These are phyloP conservation scores for Probaryconus sp. DNA, from an alignment of 1,140 invertebrate genomes.

Conservation along the genomic window DNA sequence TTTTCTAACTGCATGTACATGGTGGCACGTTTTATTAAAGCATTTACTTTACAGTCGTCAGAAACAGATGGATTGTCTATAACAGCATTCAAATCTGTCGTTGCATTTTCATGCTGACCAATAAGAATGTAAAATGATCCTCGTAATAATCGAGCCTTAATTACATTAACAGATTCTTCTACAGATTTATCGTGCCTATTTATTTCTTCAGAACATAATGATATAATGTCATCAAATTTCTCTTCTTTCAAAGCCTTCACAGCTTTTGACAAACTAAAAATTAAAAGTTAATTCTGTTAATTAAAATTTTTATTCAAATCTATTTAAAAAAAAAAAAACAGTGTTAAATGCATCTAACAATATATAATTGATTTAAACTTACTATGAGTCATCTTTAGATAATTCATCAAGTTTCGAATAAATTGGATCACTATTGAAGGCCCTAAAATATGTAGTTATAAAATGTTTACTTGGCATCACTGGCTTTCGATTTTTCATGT, in stretches of 20 bases:
- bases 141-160: slow-evolving; percentile 86
- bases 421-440: slow-evolving; percentile 91
- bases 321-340: slow-evolving; percentile 12
- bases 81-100: slow-evolving; percentile 84
- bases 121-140: slow-evolving; percentile 90
- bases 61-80: slow-evolving; percentile 81
- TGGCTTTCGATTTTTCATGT: slow-evolving; percentile 83
- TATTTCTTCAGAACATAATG: slow-evolving; percentile 90
- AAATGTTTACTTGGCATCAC: slow-evolving; percentile 90
- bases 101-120: slow-evolving; percentile 84
- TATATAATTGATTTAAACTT: slow-evolving; percentile 32
- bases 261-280: slow-evolving; percentile 64
- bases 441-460: slow-evolving; percentile 89
- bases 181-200: slow-evolving; percentile 78
- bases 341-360: not conserved
- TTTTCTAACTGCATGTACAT: slow-evolving; percentile 89
- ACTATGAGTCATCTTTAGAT: slow-evolving; percentile 61
- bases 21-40: slow-evolving; percentile 92
- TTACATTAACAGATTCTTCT: slow-evolving; percentile 75
- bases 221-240: slow-evolving; percentile 88
- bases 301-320: slow-evolving; percentile 6
- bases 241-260: slow-evolving; percentile 81
- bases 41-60: slow-evolving; percentile 86
- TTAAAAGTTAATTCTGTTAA: too few relatives aligned
- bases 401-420: slow-evolving; percentile 66